phyloP scores from a whole-genome alignment of 2,888 invertebrate species.

The Scotopteryx bipunctaria region DNA sequence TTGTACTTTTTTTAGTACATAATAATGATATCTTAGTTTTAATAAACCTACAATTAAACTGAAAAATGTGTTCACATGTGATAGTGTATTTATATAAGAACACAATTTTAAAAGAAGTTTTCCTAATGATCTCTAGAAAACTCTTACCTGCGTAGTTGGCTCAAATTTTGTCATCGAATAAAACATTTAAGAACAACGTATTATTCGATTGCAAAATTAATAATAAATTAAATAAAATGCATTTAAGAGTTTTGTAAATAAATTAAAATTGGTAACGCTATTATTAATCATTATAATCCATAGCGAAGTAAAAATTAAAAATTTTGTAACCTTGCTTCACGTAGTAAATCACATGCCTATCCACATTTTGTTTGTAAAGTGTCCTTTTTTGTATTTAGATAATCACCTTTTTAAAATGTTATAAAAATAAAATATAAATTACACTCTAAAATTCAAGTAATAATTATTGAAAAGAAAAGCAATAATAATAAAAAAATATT shows the following conservation, averaged over 20 bases:
- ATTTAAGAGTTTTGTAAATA: conserved; percentile 80
- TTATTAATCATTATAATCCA: conserved; percentile 56
- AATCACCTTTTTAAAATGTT: too few relatives aligned
- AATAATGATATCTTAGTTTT: conserved; percentile 27
- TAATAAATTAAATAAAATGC: conserved; percentile 39
- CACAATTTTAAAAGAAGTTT: conserved; percentile 74
- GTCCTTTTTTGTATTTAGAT: conserved; percentile 14
- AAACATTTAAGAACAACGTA: conserved; percentile 5
- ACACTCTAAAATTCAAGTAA: conserved; percentile 46
- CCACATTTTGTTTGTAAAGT: not conserved
- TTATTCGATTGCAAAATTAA: conserved; percentile 43
- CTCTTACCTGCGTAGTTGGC: conserved; percentile 70
- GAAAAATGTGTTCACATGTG: conserved; percentile 80
- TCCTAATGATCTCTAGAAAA: conserved; percentile 82
- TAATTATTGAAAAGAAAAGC: conserved; percentile 60
- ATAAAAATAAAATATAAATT: too few relatives aligned
- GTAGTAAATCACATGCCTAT: not conserved
- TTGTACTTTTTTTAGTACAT: conserved; percentile 17
- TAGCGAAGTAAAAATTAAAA: conserved; percentile 68
- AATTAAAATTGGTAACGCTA: conserved; percentile 72
- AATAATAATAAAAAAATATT: too few relatives aligned
- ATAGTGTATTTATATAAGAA: conserved; percentile 75
- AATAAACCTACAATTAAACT: conserved; percentile 35
- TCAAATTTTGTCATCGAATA: conserved; percentile 45
- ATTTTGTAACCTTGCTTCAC: conserved; percentile 54